Evolutionary conservation across 2,888 invertebrate genomes (phyloP), one percentile per base, ranked within the genome.

Genomic region (Apodemia zela): DNA sequence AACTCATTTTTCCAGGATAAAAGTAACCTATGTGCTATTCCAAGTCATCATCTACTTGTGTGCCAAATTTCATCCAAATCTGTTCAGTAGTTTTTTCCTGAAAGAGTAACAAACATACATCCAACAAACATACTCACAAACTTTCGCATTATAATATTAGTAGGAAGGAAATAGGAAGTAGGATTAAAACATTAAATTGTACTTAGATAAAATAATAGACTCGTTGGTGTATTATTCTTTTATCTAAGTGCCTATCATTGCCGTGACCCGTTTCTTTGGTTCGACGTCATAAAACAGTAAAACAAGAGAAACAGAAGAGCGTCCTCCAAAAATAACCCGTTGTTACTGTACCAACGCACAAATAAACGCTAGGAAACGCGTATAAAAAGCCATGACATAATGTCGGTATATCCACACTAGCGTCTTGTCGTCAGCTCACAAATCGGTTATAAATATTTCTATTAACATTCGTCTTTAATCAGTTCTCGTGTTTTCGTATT

Each of bases 321-420:
- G 76, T 73, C 80, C 70, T 82, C 85, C 82, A 72, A 72, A 89
- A 89, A 89, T 89, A 90, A 76, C 80, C 72, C 68, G 65, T 72
- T 71, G 76, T 77, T 73, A 77, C 76, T 75, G 75, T 73, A 77
- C 76, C 79, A 77, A 71, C 75, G 73, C 77, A 78, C 79, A 78
- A 79, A 83, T 84, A 85, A 80, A 79, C 82, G 71, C 70, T 74
- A 75, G 78, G 78, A 73, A 75, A 78, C 68, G 73, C 72, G 73
- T 77, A 73, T 80, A 77, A 79, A 80, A 73, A 74, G 67, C 66
- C 77, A 74, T 81, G 82, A 83, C 82, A 81, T 79, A 69, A 67
- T 61, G 58, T 63, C 65, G 62, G 67, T 67, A 63, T 65, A 59
- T 62, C 64, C 62, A 63, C 59, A 47, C 54, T 60, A 63, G 61